A percentile compares a stretch with the other conserved stretches of the same genome.
Evolutionary conservation across 2,797 vertebrate species (phyloP).

Genomic region (Taenioides sp.): DNA sequence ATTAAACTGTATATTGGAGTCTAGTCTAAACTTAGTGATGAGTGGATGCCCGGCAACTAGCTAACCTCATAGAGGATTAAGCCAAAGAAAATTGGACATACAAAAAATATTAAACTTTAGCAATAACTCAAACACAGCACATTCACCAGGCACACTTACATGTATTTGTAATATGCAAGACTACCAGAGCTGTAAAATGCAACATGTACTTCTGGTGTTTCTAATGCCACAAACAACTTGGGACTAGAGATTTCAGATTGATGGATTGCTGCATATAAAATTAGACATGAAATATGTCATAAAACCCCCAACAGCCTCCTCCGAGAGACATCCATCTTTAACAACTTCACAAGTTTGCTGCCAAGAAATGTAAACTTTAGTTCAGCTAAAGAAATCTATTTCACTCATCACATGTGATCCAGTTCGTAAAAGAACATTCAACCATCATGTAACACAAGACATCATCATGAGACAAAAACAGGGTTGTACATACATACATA

Average conservation of each 20-base stretch:
- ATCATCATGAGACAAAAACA: not conserved
- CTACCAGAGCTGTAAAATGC: not conserved
- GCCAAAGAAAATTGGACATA: not conserved
- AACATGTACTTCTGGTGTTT: not conserved
- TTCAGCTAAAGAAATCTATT: slow-evolving; percentile 2
- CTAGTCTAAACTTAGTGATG: too few species aligned
- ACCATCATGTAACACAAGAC: not conserved
- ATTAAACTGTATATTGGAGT: too few species aligned
- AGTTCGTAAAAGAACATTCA: not conserved
- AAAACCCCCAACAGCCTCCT: slow-evolving; percentile 3
- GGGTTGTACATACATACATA: too few species aligned
- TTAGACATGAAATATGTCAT: slow-evolving; percentile 31
- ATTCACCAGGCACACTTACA: not conserved
- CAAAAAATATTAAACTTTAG: not conserved
- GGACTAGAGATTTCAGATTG: slow-evolving; percentile 26
- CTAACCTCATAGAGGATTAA: not conserved
- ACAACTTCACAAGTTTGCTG: slow-evolving; percentile 13
- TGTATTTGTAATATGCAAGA: slow-evolving; percentile 1
- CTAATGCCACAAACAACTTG: slow-evolving; percentile 5
- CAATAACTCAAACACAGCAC: not conserved
- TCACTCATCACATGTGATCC: not conserved
- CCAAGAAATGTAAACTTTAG: slow-evolving; percentile 15
- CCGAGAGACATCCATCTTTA: slow-evolving; percentile 43
- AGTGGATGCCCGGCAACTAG: too few species aligned
- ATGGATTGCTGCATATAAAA: slow-evolving; percentile 37